phyloP scores from a whole-genome alignment of 2,797 vertebrate species.

The Amazonetta brasiliensis region DNA sequence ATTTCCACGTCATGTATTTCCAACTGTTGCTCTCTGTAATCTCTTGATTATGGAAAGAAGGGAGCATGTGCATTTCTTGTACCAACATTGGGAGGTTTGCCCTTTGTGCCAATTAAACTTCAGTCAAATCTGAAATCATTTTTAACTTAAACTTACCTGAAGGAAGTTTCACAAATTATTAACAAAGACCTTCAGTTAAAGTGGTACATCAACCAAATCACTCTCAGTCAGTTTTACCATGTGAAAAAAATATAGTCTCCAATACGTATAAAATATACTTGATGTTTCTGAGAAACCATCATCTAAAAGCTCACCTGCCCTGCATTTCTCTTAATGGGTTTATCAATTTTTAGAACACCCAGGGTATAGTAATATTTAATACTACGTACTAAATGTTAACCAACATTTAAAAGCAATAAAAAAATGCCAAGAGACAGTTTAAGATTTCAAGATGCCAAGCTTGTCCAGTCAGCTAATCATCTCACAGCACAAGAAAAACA shows the following conservation, averaged over 20 bases:
- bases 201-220: not conserved
- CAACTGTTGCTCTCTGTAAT: not conserved
- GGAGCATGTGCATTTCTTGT: not conserved
- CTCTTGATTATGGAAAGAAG: not conserved
- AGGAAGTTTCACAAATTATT: not conserved
- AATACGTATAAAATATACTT: not conserved
- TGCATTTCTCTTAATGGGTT: slow-evolving; percentile 41
- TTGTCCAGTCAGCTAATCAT: slow-evolving; percentile 38
- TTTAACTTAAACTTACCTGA: not conserved
- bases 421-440: slow-evolving; percentile 26
- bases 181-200: not conserved
- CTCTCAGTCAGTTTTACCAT: not conserved
- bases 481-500: slow-evolving; percentile 37
- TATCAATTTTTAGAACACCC: slow-evolving; percentile 62
- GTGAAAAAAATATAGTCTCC: not conserved
- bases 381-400: slow-evolving; percentile 41
- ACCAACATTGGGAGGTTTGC: not conserved
- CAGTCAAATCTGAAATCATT: not conserved
- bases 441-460: slow-evolving; percentile 43
- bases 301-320: slow-evolving; percentile 12
- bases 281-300: slow-evolving; percentile 17
- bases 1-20: too few species aligned
- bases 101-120: not conserved
- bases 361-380: slow-evolving; percentile 50
- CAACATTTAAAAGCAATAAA: slow-evolving; percentile 39